phyloP scores from a whole-genome alignment of 2,113 vertebrate genomes.

The Perca flavescens region DNA sequence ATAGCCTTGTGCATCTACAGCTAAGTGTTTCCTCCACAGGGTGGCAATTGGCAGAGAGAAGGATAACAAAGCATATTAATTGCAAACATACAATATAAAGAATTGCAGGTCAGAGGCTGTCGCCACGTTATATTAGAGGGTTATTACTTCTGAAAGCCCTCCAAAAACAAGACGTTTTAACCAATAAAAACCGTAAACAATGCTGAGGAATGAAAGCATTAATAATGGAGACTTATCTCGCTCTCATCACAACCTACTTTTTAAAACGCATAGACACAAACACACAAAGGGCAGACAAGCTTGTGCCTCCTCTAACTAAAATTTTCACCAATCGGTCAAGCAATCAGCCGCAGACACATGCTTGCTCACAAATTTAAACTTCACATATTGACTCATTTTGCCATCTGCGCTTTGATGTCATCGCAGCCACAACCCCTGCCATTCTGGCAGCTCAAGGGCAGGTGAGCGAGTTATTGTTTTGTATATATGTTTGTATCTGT shows the following conservation, averaged over 20 bases:
- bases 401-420: conserved; percentile 59
- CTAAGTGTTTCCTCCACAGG: conserved; percentile 58
- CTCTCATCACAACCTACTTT: conserved; percentile 39
- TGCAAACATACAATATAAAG: conserved; percentile 62
- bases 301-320: conserved; percentile 19
- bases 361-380: conserved; percentile 32
- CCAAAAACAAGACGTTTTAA: conserved; percentile 40
- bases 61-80: conserved; percentile 61
- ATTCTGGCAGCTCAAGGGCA: not conserved
- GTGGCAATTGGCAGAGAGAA: conserved; percentile 40
- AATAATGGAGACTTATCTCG: conserved; percentile 69
- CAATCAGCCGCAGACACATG: conserved; percentile 46
- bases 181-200: conserved; percentile 66
- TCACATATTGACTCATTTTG: conserved; percentile 57
- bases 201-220: conserved; percentile 65
- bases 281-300: conserved; percentile 19
- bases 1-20: conserved; percentile 55
- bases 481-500: too few relatives aligned
- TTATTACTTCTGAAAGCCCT: conserved; percentile 53
- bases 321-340: conserved; percentile 37
- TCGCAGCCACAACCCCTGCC: conserved; percentile 38
- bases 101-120: conserved; percentile 27
- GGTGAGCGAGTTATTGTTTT: too few relatives aligned
- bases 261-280: conserved; percentile 37
- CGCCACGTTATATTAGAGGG: conserved; percentile 15